Conservation (phyloP, 2,797 vertebrate species). For the Enteromius radiatus region DNA sequence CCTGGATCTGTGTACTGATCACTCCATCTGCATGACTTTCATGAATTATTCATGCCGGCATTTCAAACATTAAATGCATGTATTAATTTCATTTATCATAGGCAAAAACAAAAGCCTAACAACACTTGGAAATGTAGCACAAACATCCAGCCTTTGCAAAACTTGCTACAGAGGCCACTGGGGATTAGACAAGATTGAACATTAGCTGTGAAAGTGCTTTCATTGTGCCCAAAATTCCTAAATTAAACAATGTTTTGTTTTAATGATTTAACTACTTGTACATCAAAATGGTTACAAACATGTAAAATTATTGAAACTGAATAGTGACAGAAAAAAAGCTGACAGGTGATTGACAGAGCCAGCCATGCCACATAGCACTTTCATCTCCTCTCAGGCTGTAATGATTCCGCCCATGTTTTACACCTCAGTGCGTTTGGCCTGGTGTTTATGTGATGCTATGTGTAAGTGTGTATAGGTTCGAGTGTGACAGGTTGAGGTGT, state of each 20-base stretch:
- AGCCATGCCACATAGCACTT: background rate
- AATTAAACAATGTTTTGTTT: conserved; percentile 28
- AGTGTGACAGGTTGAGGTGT: conserved; percentile 44
- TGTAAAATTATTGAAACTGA: background rate
- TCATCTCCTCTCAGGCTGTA: conserved; percentile 25
- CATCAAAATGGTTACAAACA: conserved; percentile 15
- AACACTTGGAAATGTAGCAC: conserved; percentile 74
- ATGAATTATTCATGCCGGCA: conserved; percentile 78
- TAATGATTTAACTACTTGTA: conserved; percentile 15
- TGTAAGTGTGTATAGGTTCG: background rate
- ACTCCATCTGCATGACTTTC: conserved; percentile 73
- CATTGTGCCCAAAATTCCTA: conserved; percentile 2
- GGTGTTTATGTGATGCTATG: conserved; percentile 26
- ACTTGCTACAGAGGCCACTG: conserved; percentile 64
- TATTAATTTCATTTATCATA: conserved; percentile 83
- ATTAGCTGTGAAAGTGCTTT: conserved; percentile 47
- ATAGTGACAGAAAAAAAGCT: background rate
- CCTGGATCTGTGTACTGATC: conserved; percentile 81
- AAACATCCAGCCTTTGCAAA: conserved; percentile 67
- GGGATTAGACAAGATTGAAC: conserved; percentile 64
- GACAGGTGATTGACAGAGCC: conserved; percentile 29
- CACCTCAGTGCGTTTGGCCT: conserved; percentile 21
- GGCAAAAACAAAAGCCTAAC: conserved; percentile 78
- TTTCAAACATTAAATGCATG: conserved; percentile 82
- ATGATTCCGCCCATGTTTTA: conserved; percentile 47